phyloP scores from a whole-genome alignment of 2,888 invertebrate species.

The Trilocha varians region DNA sequence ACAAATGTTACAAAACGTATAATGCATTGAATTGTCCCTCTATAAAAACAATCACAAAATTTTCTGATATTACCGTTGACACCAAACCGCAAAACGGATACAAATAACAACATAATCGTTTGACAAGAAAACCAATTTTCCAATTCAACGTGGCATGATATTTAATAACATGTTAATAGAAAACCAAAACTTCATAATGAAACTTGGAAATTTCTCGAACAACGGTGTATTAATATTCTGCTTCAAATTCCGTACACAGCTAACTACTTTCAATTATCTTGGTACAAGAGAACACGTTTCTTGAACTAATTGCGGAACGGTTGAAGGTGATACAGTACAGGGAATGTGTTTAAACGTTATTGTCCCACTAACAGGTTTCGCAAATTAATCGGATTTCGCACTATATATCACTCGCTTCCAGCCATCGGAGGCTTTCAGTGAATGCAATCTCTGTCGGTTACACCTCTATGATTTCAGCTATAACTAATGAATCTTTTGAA shows the following conservation, averaged over 20 bases:
- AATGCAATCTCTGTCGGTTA: slow-evolving; percentile 22
- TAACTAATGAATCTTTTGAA: slow-evolving; percentile 5
- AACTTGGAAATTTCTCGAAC: background rate
- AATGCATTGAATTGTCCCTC: too few species aligned
- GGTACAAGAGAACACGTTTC: slow-evolving; percentile 21
- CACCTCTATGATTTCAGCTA: slow-evolving; percentile 19
- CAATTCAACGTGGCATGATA: background rate
- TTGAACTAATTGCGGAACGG: slow-evolving; percentile 33
- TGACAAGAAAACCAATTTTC: background rate
- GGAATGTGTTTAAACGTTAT: slow-evolving; percentile 51
- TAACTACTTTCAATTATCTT: slow-evolving; percentile 29
- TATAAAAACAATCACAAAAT: too few species aligned
- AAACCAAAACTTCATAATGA: background rate
- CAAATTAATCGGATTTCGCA: slow-evolving; percentile 57
- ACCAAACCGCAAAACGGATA: background rate
- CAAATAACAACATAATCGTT: too few species aligned
- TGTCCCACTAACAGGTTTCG: slow-evolving; percentile 47
- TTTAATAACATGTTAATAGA: background rate
- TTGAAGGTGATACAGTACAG: slow-evolving; percentile 32
- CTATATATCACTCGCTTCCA: slow-evolving; percentile 42
- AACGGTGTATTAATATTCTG: background rate
- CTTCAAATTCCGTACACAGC: background rate
- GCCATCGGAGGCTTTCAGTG: slow-evolving; percentile 27
- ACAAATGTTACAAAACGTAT: too few species aligned
- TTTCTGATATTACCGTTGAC: too few species aligned